Evolutionary conservation across 2,888 invertebrate species (phyloP).

Genomic region (Mythimna albipuncta): DNA sequence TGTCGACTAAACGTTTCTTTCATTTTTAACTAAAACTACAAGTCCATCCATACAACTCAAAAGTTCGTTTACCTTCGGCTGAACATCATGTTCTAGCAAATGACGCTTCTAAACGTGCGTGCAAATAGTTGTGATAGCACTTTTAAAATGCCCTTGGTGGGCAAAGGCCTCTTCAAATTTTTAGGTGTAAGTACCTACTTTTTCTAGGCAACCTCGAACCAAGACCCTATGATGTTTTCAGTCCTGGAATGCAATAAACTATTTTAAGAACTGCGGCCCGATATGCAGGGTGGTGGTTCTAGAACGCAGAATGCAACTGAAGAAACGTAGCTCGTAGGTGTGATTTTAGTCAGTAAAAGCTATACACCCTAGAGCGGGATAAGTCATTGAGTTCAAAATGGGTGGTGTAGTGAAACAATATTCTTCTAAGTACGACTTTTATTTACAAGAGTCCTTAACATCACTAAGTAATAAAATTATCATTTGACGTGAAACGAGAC

Average conservation of each 20-base stretch:
- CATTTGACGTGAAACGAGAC: conserved; percentile 51
- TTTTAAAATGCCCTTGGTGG: neutral
- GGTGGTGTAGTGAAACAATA: conserved; percentile 50
- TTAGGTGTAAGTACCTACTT: too few species aligned
- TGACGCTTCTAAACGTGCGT: neutral
- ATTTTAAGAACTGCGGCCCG: neutral
- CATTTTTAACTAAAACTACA: conserved; percentile 22
- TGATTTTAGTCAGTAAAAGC: too few species aligned
- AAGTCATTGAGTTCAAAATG: too few species aligned
- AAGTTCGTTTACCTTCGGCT: neutral
- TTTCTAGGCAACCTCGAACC: neutral
- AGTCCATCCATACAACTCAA: too few species aligned
- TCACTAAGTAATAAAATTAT: conserved; percentile 49
- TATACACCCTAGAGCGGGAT: too few species aligned
- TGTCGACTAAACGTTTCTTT: conserved; percentile 16
- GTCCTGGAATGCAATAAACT: neutral
- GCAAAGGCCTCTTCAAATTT: too few species aligned
- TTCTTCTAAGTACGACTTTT: conserved; percentile 82
- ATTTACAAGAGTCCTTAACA: conserved; percentile 74
- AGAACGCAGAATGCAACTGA: too few species aligned
- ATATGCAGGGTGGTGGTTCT: neutral
- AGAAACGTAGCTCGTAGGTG: too few species aligned
- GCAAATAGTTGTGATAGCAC: neutral
- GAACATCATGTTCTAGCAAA: neutral
- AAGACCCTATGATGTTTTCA: neutral